Evolutionary conservation across 2,797 vertebrate genomes (phyloP).

Genomic region (Acipenser transmontanus): DNA sequence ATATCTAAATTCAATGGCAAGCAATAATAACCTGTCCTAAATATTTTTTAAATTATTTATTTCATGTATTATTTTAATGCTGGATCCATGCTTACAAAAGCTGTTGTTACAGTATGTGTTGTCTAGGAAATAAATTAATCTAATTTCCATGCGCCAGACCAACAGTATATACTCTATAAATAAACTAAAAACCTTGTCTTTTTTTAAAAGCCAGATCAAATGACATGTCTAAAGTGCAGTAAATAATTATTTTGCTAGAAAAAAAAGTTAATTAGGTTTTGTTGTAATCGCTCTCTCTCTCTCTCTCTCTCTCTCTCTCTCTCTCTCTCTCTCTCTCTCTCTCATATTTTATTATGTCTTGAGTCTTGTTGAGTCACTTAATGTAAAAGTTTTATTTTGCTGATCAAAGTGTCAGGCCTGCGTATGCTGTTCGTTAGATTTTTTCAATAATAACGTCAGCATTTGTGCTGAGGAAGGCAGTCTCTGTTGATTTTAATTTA

Average conservation of each 20-base stretch:
- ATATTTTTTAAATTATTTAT: background rate
- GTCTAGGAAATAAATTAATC: background rate
- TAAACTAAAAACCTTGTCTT: too few relatives aligned
- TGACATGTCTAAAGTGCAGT: too few relatives aligned
- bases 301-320: too few relatives aligned
- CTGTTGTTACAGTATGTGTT: background rate
- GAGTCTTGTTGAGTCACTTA: background rate
- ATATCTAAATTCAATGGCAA: background rate
- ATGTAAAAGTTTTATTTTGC: slow-evolving; percentile 4
- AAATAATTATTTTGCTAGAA: too few relatives aligned
- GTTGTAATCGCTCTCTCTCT: too few relatives aligned
- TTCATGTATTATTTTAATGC: background rate
- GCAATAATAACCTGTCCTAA: background rate
- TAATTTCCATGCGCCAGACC: background rate
- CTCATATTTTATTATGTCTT: background rate
- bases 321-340: background rate
- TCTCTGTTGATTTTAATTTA: background rate
- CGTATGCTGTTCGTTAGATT: background rate
- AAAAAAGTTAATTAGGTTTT: too few relatives aligned
- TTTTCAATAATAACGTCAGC: background rate
- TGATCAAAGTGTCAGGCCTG: slow-evolving; percentile 2
- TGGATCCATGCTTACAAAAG: background rate
- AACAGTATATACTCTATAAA: too few relatives aligned
- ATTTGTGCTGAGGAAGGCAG: background rate
- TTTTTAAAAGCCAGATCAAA: too few relatives aligned